Percentiles rank a stretch among this genome's conserved stretches.
These are phyloP conservation scores for Phallusia fumigata DNA, from an alignment of 23 tunicate genomes.

Conservation along the genomic window DNA sequence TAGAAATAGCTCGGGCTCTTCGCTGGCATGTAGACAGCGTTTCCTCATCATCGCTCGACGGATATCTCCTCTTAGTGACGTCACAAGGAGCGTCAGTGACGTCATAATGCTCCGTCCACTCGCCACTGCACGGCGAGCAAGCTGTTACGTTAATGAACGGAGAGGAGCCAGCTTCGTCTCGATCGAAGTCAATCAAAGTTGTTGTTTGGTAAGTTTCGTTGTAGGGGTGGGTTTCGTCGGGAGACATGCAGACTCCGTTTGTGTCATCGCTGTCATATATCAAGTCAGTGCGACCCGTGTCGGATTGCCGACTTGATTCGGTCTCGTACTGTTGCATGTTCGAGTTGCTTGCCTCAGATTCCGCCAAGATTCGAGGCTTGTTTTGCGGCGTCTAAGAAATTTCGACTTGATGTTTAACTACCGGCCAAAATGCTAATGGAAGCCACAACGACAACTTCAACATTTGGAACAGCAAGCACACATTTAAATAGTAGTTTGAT, in stretches of 20 bases:
- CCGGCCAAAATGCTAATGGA: background rate
- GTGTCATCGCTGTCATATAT: slow-evolving; percentile 2
- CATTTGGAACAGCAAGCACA: no score
- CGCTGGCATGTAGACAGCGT: slow-evolving; percentile 18
- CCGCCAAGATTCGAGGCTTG: background rate
- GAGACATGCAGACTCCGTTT: background rate
- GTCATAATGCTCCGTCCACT: background rate
- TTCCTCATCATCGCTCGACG: slow-evolving; percentile 16
- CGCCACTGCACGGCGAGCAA: slow-evolving; percentile 35
- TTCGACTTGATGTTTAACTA: background rate
- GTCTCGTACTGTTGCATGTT: background rate
- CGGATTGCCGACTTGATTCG: background rate
- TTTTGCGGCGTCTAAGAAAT: background rate
- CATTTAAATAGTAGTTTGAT: no score
- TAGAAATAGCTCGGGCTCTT: slow-evolving; percentile 47
- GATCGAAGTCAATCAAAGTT: slow-evolving; percentile 11
- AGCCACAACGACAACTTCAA: background rate
- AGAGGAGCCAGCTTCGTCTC: background rate
- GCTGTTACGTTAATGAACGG: slow-evolving; percentile 63
- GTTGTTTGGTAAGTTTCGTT: slow-evolving; percentile 25
- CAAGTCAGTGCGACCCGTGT: background rate
- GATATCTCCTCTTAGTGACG: background rate
- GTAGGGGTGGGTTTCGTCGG: background rate
- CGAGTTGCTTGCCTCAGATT: background rate
- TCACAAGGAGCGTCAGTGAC: background rate